Evolutionary conservation across 2,797 vertebrate genomes (phyloP), one percentile per base, ranked within the genome.

Genomic region (Sebastes taczanowskii): DNA sequence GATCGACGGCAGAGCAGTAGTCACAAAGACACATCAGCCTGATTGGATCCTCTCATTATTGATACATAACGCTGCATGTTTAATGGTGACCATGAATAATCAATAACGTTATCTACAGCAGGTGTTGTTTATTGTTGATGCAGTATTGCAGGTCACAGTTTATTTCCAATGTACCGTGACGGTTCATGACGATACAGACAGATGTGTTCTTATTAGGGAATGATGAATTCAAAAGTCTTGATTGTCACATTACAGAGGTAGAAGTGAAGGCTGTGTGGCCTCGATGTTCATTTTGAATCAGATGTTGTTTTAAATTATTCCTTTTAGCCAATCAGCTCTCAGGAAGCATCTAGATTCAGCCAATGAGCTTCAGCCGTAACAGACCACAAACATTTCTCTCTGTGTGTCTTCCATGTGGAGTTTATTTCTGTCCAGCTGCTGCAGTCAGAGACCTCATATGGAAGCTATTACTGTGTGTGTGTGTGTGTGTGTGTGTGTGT

Each of bases 401-500:
- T 49, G 10, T 66, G 23, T 30, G 23, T 30, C 30, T 27, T 52
- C 38, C 59, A 68, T 65, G 71, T 76, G 73, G 71, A 73, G 60
- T 29, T 68, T 75, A 76, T 84, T 84, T 80, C 77, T 76, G 73
- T 83, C 69, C 65, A 42, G 62, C 42, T 69, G 38, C 32, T 20
- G 5, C 27, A 29, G 46, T 53, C 68, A 46, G 52, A 73, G 72
- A 76, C 64, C 29, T 76, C 80, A 65, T 82, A 38, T 86, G 84
- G 80, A 83, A 82, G 80, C 68, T 65, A 76, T 86, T 75, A 18
- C 6, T 18, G 42, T 46, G 38, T 42, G 38, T 42, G 35, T 38
- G 35, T 35, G 35, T 35, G 35, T 78, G 46, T 29, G 66, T 29
- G 60, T 60, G 42, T 38, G 60, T 38, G 52, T 53, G 67, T 71